Base-by-base conservation (phyloP, 2,888 invertebrate species). In the Epirrita christyi region DNA sequence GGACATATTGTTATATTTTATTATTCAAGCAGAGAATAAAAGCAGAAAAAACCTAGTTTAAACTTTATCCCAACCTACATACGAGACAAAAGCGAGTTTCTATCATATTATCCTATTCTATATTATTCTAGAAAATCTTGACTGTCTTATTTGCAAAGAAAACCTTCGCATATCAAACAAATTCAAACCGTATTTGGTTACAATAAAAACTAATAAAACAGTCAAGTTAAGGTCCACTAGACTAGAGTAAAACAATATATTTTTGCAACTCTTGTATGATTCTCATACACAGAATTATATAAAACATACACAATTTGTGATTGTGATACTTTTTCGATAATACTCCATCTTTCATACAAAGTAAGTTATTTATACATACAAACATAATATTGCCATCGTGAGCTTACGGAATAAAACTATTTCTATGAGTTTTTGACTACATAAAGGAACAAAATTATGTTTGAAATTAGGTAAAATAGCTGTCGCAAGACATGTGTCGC, bases 1-100 rank as follows among this genome's bases (percentile, higher is more conserved):
- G 78, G 76, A 72, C 78, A 72, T 78, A 76, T 75, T 79, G 59
- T 75, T 78, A 84, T 78, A 75, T 73, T 84, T 85, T 85, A 84
- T 84, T 78, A 62, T 75, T 56, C 55, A 56, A 56, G 55, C 55
- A 56, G 55, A 48, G 55, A 72, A 74, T 71, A 79, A 32, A 55
- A 81, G 81, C 82, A 82, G 70, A 75, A 72, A 78, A 71, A 61
- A 15, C 58, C 61, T 64, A 59, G 41, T 59, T 53, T 63, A 55
- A 61, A 63, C 52, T 61, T 57, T 52, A 68, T 65, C 60, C 71
- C 79, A 73, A 76, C 71, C 71, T 75, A 73, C 70, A 65, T 65
- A 66, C 62, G 64, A 70, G 65, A 69, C 66, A 71, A 75, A 58
- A 80, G 76, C 80, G 81, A 81, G 79, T 78, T 80, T 75, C 77